Evolutionary conservation across 92 coral and sea anemone genomes (phyloP).

Genomic region (Bergia sp.): DNA sequence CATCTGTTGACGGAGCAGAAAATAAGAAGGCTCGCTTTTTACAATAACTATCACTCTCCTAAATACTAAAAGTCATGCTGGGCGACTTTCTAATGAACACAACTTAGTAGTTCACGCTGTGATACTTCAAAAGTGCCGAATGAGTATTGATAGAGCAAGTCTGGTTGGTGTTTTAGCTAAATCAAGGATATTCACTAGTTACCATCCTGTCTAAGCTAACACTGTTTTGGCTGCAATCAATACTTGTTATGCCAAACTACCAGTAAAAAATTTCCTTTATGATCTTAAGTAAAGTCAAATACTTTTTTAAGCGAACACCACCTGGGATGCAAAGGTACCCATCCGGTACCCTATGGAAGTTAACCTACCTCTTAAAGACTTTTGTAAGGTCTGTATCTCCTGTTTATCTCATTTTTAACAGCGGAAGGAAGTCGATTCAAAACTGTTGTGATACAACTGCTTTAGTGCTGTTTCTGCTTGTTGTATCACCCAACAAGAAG

Average conservation of each 20-base stretch:
- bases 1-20: conserved; percentile 60
- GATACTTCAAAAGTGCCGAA: conserved; percentile 41
- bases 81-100: conserved; percentile 37
- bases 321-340: not conserved
- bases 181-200: conserved; percentile 4
- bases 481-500: conserved; percentile 19
- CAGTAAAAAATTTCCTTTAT: not conserved
- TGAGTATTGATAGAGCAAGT: conserved; percentile 17
- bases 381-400: not conserved
- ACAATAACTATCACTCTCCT: conserved; percentile 42
- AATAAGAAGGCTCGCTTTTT: conserved; percentile 25
- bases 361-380: not conserved
- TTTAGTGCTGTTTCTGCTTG: not conserved
- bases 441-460: conserved; percentile 8
- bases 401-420: conserved; percentile 11
- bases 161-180: conserved; percentile 26
- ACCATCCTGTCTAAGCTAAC: not conserved
- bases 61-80: conserved; percentile 35
- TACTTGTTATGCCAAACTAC: not conserved
- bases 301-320: not conserved
- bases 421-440: conserved; percentile 44
- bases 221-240: not conserved
- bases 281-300: not conserved
- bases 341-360: not conserved
- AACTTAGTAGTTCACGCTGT: conserved; percentile 28